Conservation (phyloP, 2,113 vertebrate genomes). For the Rhinichthys klamathensis region DNA sequence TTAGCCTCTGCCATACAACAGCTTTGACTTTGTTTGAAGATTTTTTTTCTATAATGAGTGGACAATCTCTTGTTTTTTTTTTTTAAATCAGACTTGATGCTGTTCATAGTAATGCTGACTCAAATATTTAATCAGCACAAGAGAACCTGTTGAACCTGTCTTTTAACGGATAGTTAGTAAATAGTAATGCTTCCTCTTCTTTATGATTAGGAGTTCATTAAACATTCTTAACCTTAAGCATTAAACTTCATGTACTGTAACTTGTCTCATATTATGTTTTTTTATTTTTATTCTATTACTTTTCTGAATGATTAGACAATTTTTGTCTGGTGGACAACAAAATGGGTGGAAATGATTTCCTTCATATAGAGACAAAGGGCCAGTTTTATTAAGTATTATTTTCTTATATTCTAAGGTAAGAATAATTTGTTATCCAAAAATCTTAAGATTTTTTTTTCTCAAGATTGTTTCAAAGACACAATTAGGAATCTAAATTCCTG, state of each 20-base stretch:
- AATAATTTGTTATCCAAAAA: not conserved
- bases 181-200: not conserved
- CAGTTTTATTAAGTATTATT: too few species aligned
- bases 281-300: too few species aligned
- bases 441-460: not conserved
- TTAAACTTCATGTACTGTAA: not conserved
- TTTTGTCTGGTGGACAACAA: not conserved
- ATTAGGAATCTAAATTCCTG: too few species aligned
- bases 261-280: not conserved
- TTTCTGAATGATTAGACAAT: too few species aligned
- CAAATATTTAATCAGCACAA: not conserved
- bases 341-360: not conserved
- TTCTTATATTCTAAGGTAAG: not conserved
- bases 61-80: not conserved
- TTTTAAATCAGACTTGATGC: not conserved
- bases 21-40: conserved; percentile 6
- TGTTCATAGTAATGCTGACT: not conserved
- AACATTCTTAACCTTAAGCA: not conserved
- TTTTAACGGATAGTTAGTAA: not conserved
- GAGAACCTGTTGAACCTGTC: not conserved
- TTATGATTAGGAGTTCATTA: not conserved
- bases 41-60: too few species aligned
- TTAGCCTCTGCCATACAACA: conserved; percentile 12
- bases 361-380: not conserved
- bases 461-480: too few species aligned